A percentile compares a stretch with the other conserved stretches of the same genome.
Evolutionary conservation across 2,888 invertebrate genomes (phyloP).

Genomic region (Muschampia plurimacula): DNA sequence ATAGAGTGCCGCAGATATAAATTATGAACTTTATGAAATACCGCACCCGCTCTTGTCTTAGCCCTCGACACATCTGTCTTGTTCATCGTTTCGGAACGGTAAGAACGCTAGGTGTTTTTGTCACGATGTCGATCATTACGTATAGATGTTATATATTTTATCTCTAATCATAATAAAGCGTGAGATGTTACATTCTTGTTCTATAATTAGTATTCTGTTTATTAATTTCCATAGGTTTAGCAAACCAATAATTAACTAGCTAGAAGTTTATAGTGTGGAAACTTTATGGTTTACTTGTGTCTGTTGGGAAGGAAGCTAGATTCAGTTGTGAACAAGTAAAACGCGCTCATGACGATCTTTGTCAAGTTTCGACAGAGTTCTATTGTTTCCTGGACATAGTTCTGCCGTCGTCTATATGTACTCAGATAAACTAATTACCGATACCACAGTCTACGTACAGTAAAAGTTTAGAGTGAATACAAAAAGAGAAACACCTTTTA

Average conservation of each 20-base stretch:
- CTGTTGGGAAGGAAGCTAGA: no score
- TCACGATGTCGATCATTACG: slow-evolving; percentile 43
- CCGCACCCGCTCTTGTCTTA: slow-evolving; percentile 31
- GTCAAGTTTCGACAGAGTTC: no score
- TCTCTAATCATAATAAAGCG: slow-evolving; percentile 18
- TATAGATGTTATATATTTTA: slow-evolving; percentile 35
- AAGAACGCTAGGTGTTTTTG: slow-evolving; percentile 47
- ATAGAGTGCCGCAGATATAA: background rate
- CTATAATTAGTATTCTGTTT: background rate
- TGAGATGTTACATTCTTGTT: slow-evolving; percentile 15
- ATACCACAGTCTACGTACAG: no score
- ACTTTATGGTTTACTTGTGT: no score
- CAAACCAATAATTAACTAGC: background rate
- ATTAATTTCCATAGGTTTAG: background rate
- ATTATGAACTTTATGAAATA: slow-evolving; percentile 15
- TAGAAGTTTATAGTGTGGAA: no score
- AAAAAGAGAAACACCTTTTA: no score
- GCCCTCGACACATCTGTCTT: slow-evolving; percentile 39
- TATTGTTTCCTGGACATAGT: no score
- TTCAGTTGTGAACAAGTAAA: background rate
- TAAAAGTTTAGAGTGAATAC: no score
- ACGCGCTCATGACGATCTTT: no score
- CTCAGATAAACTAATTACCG: no score
- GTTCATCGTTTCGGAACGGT: slow-evolving; percentile 51
- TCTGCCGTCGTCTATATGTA: no score